A percentile compares a stretch with the other conserved stretches of the same genome.
These are phyloP conservation scores for Drosophila subobscura DNA, from an alignment of 1,140 invertebrate genomes.

Conservation along the genomic window DNA sequence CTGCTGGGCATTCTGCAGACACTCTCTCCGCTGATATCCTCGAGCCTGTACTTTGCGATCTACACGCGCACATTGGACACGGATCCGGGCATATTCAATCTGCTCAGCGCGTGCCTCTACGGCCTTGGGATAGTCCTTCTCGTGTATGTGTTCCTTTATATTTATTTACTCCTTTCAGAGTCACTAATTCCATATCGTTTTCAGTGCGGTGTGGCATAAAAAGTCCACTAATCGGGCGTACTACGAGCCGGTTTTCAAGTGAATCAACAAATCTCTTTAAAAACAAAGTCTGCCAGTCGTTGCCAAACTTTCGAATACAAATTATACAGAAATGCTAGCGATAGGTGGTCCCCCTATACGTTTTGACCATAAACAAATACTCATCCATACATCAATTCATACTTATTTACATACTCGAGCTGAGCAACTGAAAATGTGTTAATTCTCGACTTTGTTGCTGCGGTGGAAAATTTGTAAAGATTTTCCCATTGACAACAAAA, in stretches of 20 bases:
- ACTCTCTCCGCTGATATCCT: constrained; percentile 85
- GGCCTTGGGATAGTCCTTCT: constrained; percentile 81
- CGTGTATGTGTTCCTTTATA: constrained; percentile 80
- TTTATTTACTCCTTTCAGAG: constrained; percentile 2
- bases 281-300: constrained; percentile 12
- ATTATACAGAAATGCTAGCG: constrained; percentile 24
- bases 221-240: constrained; percentile 43
- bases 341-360: constrained; percentile 2
- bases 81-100: constrained; percentile 85
- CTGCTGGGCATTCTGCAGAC: constrained; percentile 86
- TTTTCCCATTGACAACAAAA: constrained; percentile 42
- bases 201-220: constrained; percentile 59
- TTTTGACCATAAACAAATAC: background rate
- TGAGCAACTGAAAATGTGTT: constrained; percentile 3
- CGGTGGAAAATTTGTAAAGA: constrained; percentile 12
- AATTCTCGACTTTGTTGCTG: background rate
- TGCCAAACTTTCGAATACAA: constrained; percentile 32
- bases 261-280: constrained; percentile 3
- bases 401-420: constrained; percentile 28
- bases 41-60: constrained; percentile 86
- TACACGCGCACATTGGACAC: constrained; percentile 85
- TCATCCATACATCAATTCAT: constrained; percentile 5
- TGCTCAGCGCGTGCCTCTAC: constrained; percentile 84
- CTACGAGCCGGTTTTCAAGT: constrained; percentile 69
- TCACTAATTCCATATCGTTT: constrained; percentile 14